A percentile compares a stretch with the other conserved stretches of the same genome.
phyloP scores from a whole-genome alignment of 2,888 invertebrate species.

The Nomada ferruginata region DNA sequence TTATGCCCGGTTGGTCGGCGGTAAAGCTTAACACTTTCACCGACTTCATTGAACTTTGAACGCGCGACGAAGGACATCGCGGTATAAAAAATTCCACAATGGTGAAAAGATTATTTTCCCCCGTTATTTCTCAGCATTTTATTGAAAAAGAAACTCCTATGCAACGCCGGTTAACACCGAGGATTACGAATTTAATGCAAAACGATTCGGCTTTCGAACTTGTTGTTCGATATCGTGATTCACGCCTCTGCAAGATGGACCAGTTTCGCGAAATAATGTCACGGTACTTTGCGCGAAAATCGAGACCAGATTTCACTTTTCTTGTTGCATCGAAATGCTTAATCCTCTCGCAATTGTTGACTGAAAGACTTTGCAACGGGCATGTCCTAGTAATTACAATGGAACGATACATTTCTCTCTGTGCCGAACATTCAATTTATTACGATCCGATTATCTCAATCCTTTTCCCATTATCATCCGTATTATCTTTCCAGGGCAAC shows the following conservation, averaged over 20 bases:
- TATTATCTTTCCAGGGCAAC: background rate
- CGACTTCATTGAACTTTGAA: conserved; percentile 6
- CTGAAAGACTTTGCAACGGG: too few species aligned
- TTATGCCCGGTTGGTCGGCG: background rate
- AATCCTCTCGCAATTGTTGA: background rate
- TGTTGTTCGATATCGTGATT: background rate
- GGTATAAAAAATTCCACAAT: background rate
- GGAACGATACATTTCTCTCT: background rate
- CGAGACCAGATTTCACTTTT: conserved; percentile 51
- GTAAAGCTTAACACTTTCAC: conserved; percentile 17
- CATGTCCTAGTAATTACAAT: background rate
- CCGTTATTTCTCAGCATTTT: conserved; percentile 1
- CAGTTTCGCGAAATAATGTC: conserved; percentile 31
- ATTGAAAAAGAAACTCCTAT: background rate
- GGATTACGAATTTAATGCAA: conserved; percentile 1
- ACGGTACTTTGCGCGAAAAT: conserved; percentile 9
- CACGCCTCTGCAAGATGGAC: conserved; percentile 17
- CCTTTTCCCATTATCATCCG: background rate
- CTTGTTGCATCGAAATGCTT: background rate
- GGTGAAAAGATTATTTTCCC: background rate
- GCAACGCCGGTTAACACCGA: background rate
- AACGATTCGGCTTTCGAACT: background rate
- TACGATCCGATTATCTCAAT: background rate
- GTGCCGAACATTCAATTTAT: background rate
- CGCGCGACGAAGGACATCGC: too few species aligned